Base-by-base conservation (phyloP, 2,888 invertebrate species). In the Sturmia bella region DNA sequence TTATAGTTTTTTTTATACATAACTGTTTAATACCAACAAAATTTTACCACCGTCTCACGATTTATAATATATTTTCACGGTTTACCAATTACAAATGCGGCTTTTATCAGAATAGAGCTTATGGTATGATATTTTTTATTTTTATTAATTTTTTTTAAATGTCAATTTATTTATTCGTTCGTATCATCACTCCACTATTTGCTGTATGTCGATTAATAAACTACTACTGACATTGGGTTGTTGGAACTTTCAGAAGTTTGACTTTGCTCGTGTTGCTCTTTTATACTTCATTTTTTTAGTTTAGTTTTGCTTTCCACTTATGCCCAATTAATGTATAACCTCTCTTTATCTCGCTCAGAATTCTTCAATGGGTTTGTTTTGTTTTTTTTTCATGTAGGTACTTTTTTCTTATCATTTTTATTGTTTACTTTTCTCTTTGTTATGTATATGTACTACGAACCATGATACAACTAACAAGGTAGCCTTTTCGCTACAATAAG, bases 231-330 rank as follows among this genome's bases (percentile, higher is more conserved):
- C 52, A 63, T 66, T 70, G 74, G 69, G 57, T 78, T 74, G 64
- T 41, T 52, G 77, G 21, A 59, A 74, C 85, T 87, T 83, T 80
- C 63, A 75, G 73, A 76, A 82, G 75, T 72, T 80, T 50, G 52
- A 9, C 52, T 63, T 48, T 52, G 56, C 45, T 63, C 73, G 39
- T 52, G 54, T 64, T 66, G 68, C 73, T 73, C 75, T 81, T 79
- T 75, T 79, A 79, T 76, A 74, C 68, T 41, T 54, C 27, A 59
- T 54, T 63, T 66, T 74, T 75, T 56, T 41, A n/a, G 59, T 54
- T 54, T 32, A 6, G 32, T 32, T 32, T 32, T 32, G 9, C 3
- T 32, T 32, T 45, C 15, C 48, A 63, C 24, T 52, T 11, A 63
- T 41, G 13, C 13, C 73, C 56, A 84, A 76, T 80, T 61, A 39